Percentiles rank a stretch among this genome's conserved stretches.
Conservation (phyloP, 2,113 vertebrate genomes). For the Nettapus auritus region DNA sequence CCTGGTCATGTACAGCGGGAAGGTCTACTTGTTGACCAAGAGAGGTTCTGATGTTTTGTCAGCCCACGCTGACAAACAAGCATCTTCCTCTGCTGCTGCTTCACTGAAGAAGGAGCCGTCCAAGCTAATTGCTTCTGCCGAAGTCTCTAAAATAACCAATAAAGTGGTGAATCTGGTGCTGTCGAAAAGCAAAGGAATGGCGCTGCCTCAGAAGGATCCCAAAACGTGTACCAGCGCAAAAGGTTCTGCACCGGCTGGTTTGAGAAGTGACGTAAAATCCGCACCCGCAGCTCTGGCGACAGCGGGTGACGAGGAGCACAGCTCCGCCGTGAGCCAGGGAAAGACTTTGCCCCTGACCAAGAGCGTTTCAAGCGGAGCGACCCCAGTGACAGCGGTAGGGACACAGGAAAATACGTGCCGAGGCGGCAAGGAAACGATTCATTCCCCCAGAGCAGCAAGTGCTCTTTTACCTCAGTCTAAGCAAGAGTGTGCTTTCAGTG, state of each 20-base stretch:
- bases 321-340: slow-evolving; percentile 26
- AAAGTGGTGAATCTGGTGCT: slow-evolving; percentile 76
- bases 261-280: slow-evolving; percentile 57
- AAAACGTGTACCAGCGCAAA: not conserved
- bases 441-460: slow-evolving; percentile 54
- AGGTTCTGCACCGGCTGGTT: not conserved
- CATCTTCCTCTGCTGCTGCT: slow-evolving; percentile 51
- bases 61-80: slow-evolving; percentile 44
- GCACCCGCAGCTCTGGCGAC: slow-evolving; percentile 9
- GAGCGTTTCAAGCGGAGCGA: slow-evolving; percentile 27
- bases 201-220: slow-evolving; percentile 24
- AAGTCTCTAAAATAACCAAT: slow-evolving; percentile 66
- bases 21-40: slow-evolving; percentile 83
- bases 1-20: slow-evolving; percentile 87
- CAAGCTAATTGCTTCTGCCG: slow-evolving; percentile 45
- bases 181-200: slow-evolving; percentile 70
- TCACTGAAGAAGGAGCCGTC: slow-evolving; percentile 48
- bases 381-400: slow-evolving; percentile 34
- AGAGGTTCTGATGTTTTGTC: slow-evolving; percentile 69
- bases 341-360: slow-evolving; percentile 32
- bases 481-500: slow-evolving; percentile 61
- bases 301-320: slow-evolving; percentile 11
- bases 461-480: slow-evolving; percentile 35
- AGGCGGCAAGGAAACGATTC: slow-evolving; percentile 31
- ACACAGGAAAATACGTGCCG: slow-evolving; percentile 27